Conservation (phyloP, 30 jellyfish, hydroid and myxozoan genomes). For the Pelagia noctiluca region DNA sequence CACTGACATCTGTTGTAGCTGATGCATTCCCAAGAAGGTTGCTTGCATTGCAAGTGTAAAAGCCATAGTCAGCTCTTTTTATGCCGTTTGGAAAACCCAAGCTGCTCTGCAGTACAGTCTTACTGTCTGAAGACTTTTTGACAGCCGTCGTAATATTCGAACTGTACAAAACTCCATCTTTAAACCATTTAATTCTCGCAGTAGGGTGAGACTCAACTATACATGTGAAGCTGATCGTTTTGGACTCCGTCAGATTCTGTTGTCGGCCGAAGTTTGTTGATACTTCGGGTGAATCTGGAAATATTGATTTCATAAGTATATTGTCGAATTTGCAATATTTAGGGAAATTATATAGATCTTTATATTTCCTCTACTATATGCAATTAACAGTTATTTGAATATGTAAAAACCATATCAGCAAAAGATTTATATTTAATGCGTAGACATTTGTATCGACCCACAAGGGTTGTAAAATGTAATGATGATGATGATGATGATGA, state of each 20-base stretch:
- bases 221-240: conserved; percentile 14
- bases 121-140: conserved; percentile 4
- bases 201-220: conserved; percentile 48
- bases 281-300: conserved; percentile 46
- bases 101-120: conserved; percentile 17
- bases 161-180: conserved; percentile 30
- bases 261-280: conserved; percentile 20
- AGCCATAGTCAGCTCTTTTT: conserved; percentile 45
- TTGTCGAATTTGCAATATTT: not conserved
- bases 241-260: conserved; percentile 56
- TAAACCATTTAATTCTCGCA: conserved; percentile 49
- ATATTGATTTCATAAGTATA: not conserved
- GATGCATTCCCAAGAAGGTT: conserved; percentile 43
- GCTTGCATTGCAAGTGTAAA: conserved; percentile 33
- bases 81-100: conserved; percentile 53
- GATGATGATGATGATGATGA: too few species aligned
- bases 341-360: too few species aligned
- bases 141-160: not conserved
- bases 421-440: too few species aligned
- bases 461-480: not conserved
- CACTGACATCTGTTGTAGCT: conserved; percentile 38
- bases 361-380: not conserved
- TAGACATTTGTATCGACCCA: not conserved
- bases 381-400: not conserved
- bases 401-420: not conserved